These are phyloP conservation scores for Leptocoma aspasia DNA, from an alignment of 2,113 vertebrate species.

Conservation along the genomic window DNA sequence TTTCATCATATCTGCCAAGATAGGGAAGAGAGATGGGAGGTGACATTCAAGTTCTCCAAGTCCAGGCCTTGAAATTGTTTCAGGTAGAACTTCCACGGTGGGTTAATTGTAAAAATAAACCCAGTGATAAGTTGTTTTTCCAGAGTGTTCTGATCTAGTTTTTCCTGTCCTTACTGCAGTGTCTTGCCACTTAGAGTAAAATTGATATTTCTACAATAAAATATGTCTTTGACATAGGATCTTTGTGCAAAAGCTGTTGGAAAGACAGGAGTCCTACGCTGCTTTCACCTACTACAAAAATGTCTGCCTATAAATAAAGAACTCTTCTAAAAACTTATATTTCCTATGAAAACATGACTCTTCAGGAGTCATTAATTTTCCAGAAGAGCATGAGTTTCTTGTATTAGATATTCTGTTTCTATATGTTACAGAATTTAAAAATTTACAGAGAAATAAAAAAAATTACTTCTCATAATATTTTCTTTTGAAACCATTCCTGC, in stretches of 20 bases:
- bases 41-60: neutral
- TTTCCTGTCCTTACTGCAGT: neutral
- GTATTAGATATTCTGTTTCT: neutral
- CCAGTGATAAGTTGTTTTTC: neutral
- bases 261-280: neutral
- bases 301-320: neutral
- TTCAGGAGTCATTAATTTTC: neutral
- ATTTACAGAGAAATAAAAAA: neutral
- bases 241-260: neutral
- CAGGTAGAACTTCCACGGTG: neutral
- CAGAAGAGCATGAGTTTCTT: neutral
- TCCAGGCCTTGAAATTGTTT: neutral
- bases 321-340: neutral
- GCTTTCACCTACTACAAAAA: neutral
- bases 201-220: neutral
- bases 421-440: neutral
- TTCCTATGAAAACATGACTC: neutral
- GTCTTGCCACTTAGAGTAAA: neutral
- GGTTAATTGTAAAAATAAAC: neutral
- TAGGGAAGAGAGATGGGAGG: neutral
- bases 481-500: neutral
- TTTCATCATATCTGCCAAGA: neutral
- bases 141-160: neutral
- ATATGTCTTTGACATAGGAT: neutral
- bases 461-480: neutral